Evolutionary conservation across 2,113 vertebrate genomes (phyloP).

Genomic region (Labeo rohita): DNA sequence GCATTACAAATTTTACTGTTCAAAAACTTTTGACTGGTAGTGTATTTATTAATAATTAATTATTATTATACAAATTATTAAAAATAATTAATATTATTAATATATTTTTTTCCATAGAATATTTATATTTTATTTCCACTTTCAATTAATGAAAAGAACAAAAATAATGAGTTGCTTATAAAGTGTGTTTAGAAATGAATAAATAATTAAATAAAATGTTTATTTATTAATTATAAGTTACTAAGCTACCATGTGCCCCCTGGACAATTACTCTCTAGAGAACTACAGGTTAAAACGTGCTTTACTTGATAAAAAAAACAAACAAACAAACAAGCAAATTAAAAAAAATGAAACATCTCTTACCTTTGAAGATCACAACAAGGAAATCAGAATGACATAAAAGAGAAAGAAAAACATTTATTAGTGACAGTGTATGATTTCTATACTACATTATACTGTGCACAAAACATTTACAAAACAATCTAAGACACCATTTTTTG

Average conservation of each 20-base stretch:
- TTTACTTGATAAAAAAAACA: background rate
- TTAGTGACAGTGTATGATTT: background rate
- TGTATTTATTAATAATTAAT: too few species aligned
- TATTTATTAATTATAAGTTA: background rate
- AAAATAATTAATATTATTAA: too few species aligned
- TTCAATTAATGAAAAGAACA: background rate
- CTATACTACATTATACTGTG: background rate
- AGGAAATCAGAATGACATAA: slow-evolving; percentile 19
- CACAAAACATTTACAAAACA: background rate
- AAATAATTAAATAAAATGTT: background rate
- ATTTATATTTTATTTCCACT: background rate
- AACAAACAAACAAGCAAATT: background rate
- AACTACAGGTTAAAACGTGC: background rate
- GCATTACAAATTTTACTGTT: too few species aligned
- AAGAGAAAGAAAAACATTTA: slow-evolving; percentile 18
- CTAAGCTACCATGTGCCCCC: background rate
- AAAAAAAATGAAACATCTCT: slow-evolving; percentile 9
- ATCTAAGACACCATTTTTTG: background rate
- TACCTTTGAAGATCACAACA: slow-evolving; percentile 39
- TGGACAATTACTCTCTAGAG: background rate
- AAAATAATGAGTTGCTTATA: background rate
- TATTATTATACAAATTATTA: too few species aligned
- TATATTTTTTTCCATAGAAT: too few species aligned
- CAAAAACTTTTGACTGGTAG: too few species aligned
- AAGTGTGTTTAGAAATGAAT: background rate